Percentiles rank a stretch among this genome's conserved stretches.
Conservation (phyloP, 2,113 vertebrate genomes). For the Aleadryas rufinucha region DNA sequence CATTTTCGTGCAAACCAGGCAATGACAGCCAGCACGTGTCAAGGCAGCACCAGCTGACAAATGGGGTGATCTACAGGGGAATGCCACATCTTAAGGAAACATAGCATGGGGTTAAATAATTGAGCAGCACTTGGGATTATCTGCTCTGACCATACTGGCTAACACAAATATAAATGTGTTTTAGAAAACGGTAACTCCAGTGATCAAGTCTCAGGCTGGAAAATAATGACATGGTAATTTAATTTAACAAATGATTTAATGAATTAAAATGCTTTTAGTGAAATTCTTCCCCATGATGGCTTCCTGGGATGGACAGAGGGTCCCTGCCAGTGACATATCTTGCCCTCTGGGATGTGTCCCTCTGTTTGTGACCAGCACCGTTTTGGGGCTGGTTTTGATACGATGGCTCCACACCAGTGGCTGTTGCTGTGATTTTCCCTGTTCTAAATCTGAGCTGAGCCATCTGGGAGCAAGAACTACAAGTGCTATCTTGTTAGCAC, state of each 20-base stretch:
- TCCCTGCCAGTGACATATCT: background rate
- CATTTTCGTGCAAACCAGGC: background rate
- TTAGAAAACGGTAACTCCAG: background rate
- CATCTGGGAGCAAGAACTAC: background rate
- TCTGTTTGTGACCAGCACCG: accelerated
- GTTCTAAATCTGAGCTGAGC: background rate
- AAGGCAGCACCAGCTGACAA: background rate
- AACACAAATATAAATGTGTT: background rate
- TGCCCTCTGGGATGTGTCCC: background rate
- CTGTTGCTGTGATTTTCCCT: background rate
- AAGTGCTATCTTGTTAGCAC: background rate
- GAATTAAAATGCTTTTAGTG: background rate
- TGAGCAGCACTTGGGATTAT: background rate
- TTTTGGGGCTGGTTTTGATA: background rate
- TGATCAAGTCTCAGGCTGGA: background rate
- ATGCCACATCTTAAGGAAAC: background rate
- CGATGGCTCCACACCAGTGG: accelerated
- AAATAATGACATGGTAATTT: background rate
- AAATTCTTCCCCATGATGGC: background rate
- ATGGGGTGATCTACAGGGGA: accelerated
- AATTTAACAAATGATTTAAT: background rate
- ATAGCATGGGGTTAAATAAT: background rate
- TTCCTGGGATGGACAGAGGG: background rate
- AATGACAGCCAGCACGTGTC: accelerated
- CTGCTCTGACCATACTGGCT: background rate